Evolutionary conservation across 2,888 invertebrate species (phyloP).

Genomic region (Aleiodes leptofemur): DNA sequence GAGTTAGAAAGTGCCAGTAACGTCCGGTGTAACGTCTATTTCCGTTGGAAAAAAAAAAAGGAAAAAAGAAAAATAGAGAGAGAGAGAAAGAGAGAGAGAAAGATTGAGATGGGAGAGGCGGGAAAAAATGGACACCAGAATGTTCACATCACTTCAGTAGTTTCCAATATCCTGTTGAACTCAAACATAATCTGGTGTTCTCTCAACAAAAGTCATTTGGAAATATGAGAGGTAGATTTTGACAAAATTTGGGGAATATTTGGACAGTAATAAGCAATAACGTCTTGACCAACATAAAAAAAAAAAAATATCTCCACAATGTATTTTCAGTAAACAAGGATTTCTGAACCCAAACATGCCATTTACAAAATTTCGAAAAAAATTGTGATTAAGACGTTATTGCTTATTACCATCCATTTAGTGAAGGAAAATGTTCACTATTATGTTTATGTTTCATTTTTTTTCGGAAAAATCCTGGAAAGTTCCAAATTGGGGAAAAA

Average conservation of each 20-base stretch:
- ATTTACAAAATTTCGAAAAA: no score
- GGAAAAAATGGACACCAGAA: constrained; percentile 2
- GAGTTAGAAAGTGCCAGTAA: constrained; percentile 31
- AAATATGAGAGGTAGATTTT: constrained; percentile 3
- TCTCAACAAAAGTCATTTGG: constrained; percentile 1
- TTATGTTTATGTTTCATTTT: no score
- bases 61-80: neutral
- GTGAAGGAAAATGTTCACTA: no score
- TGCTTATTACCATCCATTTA: no score
- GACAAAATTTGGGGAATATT: neutral
- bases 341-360: no score
- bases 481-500: no score
- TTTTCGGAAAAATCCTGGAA: no score
- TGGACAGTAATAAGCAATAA: no score
- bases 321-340: no score
- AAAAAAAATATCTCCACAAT: no score
- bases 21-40: constrained; percentile 61
- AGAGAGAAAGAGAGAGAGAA: neutral
- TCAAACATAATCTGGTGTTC: constrained; percentile 8
- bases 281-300: no score
- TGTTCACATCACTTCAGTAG: constrained; percentile 22
- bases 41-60: constrained; percentile 49
- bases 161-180: constrained; percentile 19
- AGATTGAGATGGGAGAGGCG: neutral
- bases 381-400: no score